These are phyloP conservation scores for Eupleurogrammus muticus DNA, from an alignment of 2,797 vertebrate genomes.

Conservation along the genomic window DNA sequence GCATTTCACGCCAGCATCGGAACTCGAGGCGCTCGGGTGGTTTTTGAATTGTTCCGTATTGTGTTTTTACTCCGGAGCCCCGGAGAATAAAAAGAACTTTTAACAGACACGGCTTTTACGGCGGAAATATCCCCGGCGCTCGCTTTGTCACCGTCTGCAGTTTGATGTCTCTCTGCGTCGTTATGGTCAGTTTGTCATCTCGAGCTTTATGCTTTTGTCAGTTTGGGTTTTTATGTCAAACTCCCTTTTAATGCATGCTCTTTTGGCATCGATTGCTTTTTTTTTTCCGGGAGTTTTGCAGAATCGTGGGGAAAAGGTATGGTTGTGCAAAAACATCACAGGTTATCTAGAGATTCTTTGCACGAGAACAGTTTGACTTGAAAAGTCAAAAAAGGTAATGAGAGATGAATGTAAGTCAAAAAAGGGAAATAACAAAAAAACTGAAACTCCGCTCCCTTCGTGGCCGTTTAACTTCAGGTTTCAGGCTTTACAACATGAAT, in stretches of 20 bases:
- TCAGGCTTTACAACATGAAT: too few species aligned
- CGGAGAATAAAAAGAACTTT: conserved; percentile 21
- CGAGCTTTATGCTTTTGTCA: neutral
- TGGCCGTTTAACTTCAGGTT: too few species aligned
- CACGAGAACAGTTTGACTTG: too few species aligned
- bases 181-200: conserved; percentile 16
- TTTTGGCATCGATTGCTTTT: neutral
- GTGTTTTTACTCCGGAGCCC: conserved; percentile 16
- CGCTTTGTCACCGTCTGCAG: conserved; percentile 12
- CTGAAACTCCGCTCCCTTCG: too few species aligned
- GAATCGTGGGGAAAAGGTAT: too few species aligned
- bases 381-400: too few species aligned
- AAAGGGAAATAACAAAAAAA: too few species aligned
- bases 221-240: conserved; percentile 19
- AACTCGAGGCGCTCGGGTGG: conserved; percentile 47
- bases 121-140: conserved; percentile 7
- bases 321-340: too few species aligned
- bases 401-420: too few species aligned
- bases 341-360: too few species aligned
- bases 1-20: conserved; percentile 5
- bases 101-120: conserved; percentile 18
- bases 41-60: conserved; percentile 23
- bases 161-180: conserved; percentile 13
- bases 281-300: neutral
- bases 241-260: neutral